Conservation (phyloP, 2,797 vertebrate species). For the Helicolenus hilgendorfi region DNA sequence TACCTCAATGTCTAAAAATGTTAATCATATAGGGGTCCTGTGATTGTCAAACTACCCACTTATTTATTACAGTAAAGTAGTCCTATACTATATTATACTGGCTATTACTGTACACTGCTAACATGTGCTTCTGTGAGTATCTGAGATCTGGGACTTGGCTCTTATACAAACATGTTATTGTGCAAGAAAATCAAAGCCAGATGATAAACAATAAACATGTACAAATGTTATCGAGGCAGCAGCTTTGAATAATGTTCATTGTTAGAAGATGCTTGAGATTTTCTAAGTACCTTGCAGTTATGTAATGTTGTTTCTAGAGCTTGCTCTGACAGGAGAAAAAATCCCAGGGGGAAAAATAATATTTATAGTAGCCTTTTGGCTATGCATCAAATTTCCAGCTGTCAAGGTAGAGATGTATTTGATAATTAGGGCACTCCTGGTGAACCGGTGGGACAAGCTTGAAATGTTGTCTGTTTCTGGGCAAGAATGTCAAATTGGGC, state of each 20-base stretch:
- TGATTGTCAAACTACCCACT: neutral
- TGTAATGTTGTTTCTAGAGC: constrained; percentile 10
- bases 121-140: neutral
- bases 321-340: neutral
- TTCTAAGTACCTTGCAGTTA: constrained; percentile 14
- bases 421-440: constrained; percentile 6
- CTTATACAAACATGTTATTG: neutral
- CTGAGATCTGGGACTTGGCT: constrained; percentile 14
- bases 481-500: neutral
- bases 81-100: neutral
- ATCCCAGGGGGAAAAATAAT: neutral
- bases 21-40: neutral
- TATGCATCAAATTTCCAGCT: neutral
- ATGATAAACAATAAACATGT: constrained; percentile 45
- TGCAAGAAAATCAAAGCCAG: constrained; percentile 41
- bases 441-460: neutral
- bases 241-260: constrained; percentile 33
- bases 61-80: neutral
- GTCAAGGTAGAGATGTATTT: constrained; percentile 1
- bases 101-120: neutral
- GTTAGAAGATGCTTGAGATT: constrained; percentile 6
- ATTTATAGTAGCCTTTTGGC: constrained; percentile 20
- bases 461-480: neutral
- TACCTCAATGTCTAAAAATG: neutral
- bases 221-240: constrained; percentile 29